These are phyloP conservation scores for Drosophila neocordata DNA, from an alignment of 1,140 invertebrate genomes.

Conservation along the genomic window DNA sequence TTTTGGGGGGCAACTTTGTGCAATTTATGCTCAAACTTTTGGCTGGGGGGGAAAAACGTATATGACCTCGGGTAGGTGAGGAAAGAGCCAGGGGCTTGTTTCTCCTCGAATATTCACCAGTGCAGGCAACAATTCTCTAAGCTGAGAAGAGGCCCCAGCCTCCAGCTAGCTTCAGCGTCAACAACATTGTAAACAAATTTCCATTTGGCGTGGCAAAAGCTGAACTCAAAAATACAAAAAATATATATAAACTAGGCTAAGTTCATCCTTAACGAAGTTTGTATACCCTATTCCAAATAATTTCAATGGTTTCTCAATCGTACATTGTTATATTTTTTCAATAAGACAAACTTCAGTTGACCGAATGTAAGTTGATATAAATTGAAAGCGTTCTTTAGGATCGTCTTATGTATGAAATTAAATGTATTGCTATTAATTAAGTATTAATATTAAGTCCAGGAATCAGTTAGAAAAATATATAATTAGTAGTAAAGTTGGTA, in stretches of 20 bases:
- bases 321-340: too few relatives aligned
- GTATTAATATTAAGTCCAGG: too few relatives aligned
- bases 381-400: too few relatives aligned
- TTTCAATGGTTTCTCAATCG: too few relatives aligned
- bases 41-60: neutral
- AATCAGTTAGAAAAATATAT: too few relatives aligned
- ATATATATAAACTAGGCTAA: neutral
- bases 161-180: conserved; percentile 31
- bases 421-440: too few relatives aligned
- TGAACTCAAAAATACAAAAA: conserved; percentile 24
- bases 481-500: too few relatives aligned
- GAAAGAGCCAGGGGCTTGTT: neutral
- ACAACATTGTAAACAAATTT: conserved; percentile 73
- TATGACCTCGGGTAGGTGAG: neutral
- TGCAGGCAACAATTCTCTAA: conserved; percentile 30
- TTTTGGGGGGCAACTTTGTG: neutral
- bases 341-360: too few relatives aligned
- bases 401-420: too few relatives aligned
- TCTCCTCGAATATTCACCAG: conserved; percentile 27
- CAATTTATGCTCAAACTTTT: conserved; percentile 19
- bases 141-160: conserved; percentile 11
- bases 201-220: conserved; percentile 49
- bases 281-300: too few relatives aligned
- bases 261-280: too few relatives aligned
- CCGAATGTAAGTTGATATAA: too few relatives aligned